A percentile compares a stretch with the other conserved stretches of the same genome.
These are phyloP conservation scores for Pteropus alecto DNA, from an alignment of 2,113 vertebrate genomes.

Conservation along the genomic window DNA sequence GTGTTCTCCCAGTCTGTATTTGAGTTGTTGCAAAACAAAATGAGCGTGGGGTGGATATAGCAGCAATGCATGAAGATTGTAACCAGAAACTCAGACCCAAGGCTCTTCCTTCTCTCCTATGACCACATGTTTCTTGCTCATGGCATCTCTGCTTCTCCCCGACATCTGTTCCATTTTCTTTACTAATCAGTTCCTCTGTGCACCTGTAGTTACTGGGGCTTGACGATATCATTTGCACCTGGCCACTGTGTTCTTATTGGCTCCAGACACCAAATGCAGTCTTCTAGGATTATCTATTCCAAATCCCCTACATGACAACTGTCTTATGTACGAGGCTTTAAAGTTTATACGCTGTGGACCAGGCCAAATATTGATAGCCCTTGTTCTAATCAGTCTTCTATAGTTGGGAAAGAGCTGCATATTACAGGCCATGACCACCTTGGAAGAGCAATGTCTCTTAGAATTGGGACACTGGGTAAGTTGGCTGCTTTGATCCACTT, in stretches of 20 bases:
- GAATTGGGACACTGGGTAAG: background rate
- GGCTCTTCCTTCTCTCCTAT: background rate
- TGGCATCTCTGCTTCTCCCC: background rate
- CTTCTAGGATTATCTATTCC: background rate
- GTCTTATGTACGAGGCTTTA: background rate
- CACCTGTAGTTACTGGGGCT: background rate
- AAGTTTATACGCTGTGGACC: background rate
- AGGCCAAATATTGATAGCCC: background rate
- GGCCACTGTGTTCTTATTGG: background rate
- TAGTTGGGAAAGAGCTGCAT: background rate
- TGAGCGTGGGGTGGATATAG: background rate
- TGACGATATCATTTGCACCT: background rate
- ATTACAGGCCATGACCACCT: background rate
- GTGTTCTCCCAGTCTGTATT: background rate
- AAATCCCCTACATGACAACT: background rate
- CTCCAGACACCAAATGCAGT: background rate
- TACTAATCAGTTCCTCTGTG: background rate
- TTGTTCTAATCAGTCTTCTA: background rate
- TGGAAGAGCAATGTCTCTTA: background rate
- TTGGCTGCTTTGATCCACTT: background rate
- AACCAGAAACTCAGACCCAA: background rate
- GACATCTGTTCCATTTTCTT: background rate
- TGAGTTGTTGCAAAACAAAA: background rate
- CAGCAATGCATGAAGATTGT: background rate
- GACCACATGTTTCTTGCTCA: background rate